Percentiles rank a stretch among this genome's conserved stretches.
Evolutionary conservation across 2,888 invertebrate species (phyloP).

Genomic region (Strigamia transsilvanica): DNA sequence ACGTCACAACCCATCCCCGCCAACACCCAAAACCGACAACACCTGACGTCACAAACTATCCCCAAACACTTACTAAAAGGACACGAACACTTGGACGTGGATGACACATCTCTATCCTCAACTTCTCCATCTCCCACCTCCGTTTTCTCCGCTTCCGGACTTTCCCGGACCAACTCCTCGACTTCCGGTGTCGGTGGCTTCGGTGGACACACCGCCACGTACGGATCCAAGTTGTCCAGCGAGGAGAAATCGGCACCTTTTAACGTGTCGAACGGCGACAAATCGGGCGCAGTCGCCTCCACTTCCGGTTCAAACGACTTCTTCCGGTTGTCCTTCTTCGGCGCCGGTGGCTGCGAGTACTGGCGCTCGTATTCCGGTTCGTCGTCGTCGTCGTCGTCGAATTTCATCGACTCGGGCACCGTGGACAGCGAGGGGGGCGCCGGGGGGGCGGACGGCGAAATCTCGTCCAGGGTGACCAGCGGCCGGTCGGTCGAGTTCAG

Average conservation of each 20-base stretch:
- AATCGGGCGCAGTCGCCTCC: neutral
- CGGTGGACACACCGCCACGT: neutral
- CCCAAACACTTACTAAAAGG: slow-evolving; percentile 29
- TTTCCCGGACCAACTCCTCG: neutral
- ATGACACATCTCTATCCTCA: neutral
- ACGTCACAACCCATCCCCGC: too few relatives aligned
- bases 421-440: slow-evolving; percentile 24
- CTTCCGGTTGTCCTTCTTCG: neutral
- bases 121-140: neutral
- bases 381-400: slow-evolving; percentile 26
- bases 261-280: neutral
- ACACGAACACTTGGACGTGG: neutral
- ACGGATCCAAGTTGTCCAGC: too few relatives aligned
- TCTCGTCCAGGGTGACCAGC: slow-evolving; percentile 42
- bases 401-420: slow-evolving; percentile 4
- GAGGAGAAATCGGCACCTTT: neutral
- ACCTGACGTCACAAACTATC: neutral
- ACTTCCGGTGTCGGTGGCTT: neutral
- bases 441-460: slow-evolving; percentile 15
- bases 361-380: slow-evolving; percentile 12
- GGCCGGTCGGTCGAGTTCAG: slow-evolving; percentile 48
- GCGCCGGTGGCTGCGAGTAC: neutral
- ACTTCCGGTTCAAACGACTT: neutral
- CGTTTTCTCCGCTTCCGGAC: neutral
- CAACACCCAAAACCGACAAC: too few relatives aligned